Evolutionary conservation across 64 coral and sea anemone species (phyloP), one percentile per base, ranked within the genome.

Genomic region (Montipora sp.): DNA sequence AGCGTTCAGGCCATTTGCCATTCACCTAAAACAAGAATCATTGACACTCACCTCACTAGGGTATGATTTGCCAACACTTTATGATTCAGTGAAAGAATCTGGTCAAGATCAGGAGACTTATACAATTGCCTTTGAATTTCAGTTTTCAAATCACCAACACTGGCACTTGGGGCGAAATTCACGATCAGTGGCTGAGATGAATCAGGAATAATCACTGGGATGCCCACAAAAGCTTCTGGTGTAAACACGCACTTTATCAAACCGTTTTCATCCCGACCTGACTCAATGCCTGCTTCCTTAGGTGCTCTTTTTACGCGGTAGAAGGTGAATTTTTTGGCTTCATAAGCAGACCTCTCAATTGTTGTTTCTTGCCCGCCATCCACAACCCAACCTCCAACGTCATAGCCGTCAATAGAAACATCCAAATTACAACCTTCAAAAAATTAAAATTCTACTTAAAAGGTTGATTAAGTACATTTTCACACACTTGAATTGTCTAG

Each of bases 251-350:
- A 90, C 58, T 48, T 90, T 4, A 90, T 47, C 11, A 80, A 19
- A 4, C 88, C 88, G 79, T 90, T 90, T 58, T 90, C 75, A 18
- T 18, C 0, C n/a, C 59, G 59, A 22, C 88, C 88, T 13, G 75
- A 14, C 75, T 90, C 59, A 24, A 90, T 90, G 6, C 88, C 88
- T 22, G 75, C 75, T 13, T 90, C 45, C 68, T 90, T 69, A 0
- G 76, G 88, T 8, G 88, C 88, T 5, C 13, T 61, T 90, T 90
- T 90, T 11, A 90, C 88, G 1, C 88, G 75, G 24, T 90, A 90
- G 7, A 90, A 90, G 45, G 88, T 90, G 63, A 90, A 90, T 50
- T 90, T 90, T 19, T 79, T 77, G 45, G 88, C 88, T 23, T 90
- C 88, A 7, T 90, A 79, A 6, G 63, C 75, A 14, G 88, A 19